Evolutionary conservation across 2,888 invertebrate species (phyloP).

Genomic region (Arrhopalites spinosus): DNA sequence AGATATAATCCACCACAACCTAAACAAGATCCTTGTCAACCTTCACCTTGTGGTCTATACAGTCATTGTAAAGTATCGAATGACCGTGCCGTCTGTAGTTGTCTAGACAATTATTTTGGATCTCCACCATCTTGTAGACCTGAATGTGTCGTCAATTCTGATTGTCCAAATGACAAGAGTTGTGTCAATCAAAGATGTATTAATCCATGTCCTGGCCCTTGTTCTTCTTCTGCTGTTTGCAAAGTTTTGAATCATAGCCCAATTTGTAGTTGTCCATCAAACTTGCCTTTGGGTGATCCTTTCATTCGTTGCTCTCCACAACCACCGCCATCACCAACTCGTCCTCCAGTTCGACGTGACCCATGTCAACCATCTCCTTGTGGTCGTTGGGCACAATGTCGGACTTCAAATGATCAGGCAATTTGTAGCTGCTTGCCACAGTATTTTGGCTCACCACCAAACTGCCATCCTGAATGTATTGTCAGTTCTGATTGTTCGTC

Average conservation of each 20-base stretch:
- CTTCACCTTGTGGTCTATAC: slow-evolving; percentile 56
- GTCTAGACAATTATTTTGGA: slow-evolving; percentile 34
- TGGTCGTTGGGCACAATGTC: slow-evolving; percentile 63
- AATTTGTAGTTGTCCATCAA: slow-evolving; percentile 59
- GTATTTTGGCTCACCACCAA: slow-evolving; percentile 73
- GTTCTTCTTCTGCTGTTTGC: slow-evolving; percentile 72
- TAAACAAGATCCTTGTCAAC: slow-evolving; percentile 48
- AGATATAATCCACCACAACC: slow-evolving; percentile 2
- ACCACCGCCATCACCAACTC: slow-evolving; percentile 45
- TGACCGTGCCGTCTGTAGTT: slow-evolving; percentile 50
- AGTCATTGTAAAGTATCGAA: slow-evolving; percentile 31
- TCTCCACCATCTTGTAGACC: slow-evolving; percentile 50
- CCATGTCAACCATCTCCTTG: slow-evolving; percentile 44
- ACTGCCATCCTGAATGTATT: slow-evolving; percentile 74
- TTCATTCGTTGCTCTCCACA: slow-evolving; percentile 57
- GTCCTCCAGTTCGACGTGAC: slow-evolving; percentile 43
- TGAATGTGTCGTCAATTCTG: slow-evolving; percentile 64
- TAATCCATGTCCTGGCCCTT: slow-evolving; percentile 59
- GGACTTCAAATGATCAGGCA: slow-evolving; percentile 55
- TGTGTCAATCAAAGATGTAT: slow-evolving; percentile 58
- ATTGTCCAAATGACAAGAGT: slow-evolving; percentile 56
- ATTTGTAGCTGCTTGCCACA: slow-evolving; percentile 67
- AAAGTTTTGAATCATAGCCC: slow-evolving; percentile 76
- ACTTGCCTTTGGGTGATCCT: slow-evolving; percentile 58
- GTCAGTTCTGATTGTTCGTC: slow-evolving; percentile 62